Percentiles rank a stretch among this genome's conserved stretches.
Conservation (phyloP, 1,140 invertebrate genomes). For the Batillaria attramentaria region DNA sequence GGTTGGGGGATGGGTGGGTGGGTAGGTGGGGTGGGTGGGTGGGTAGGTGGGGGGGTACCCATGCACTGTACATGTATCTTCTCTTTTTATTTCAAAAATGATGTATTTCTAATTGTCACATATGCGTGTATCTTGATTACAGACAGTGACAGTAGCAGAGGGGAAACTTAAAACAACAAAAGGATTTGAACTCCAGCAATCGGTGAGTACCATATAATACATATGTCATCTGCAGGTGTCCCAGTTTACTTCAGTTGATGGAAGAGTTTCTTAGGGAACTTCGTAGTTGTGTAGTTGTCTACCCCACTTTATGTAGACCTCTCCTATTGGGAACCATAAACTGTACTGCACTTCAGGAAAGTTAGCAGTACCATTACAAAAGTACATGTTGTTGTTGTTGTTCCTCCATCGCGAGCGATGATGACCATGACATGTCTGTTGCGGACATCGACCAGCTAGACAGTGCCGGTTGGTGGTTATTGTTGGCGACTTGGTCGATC, state of each 20-base stretch:
- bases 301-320: too few species aligned
- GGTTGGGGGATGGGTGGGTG: neutral
- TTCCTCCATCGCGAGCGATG: too few species aligned
- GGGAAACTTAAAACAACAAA: slow-evolving; percentile 29
- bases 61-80: neutral
- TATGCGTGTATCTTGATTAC: neutral
- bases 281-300: slow-evolving; percentile 8
- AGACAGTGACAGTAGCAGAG: slow-evolving; percentile 33
- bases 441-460: too few species aligned
- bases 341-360: too few species aligned
- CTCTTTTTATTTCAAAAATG: too few species aligned
- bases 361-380: too few species aligned
- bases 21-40: slow-evolving; percentile 11
- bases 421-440: too few species aligned
- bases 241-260: neutral
- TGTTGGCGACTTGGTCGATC: too few species aligned
- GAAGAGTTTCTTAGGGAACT: neutral
- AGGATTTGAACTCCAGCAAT: slow-evolving; percentile 21
- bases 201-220: slow-evolving; percentile 43
- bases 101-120: too few species aligned
- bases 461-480: too few species aligned
- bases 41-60: neutral
- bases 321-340: too few species aligned
- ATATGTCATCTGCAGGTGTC: neutral
- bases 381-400: too few species aligned